phyloP scores from a whole-genome alignment of 2,888 invertebrate species.

The Drosophila prolongata region DNA sequence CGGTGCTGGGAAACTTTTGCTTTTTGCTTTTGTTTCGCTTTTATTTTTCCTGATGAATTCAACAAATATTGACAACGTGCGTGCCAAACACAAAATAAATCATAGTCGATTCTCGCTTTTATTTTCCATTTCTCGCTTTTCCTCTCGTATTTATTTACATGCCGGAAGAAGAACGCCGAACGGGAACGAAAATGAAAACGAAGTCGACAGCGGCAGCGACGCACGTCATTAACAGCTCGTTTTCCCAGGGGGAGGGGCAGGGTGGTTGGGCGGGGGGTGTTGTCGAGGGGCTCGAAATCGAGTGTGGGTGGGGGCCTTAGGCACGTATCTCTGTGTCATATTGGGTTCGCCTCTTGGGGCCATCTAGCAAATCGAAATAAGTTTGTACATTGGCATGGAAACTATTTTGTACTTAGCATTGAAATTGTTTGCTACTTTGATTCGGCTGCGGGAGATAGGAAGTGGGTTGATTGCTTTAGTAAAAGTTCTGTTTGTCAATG shows the following conservation, averaged over 20 bases:
- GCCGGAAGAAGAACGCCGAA: slow-evolving; percentile 67
- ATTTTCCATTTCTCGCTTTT: slow-evolving; percentile 31
- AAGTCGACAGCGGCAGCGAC: slow-evolving; percentile 42
- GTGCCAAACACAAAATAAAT: slow-evolving; percentile 75
- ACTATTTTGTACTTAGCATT: slow-evolving; percentile 49
- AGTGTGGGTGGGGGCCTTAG: slow-evolving; percentile 23
- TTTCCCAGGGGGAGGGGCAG: slow-evolving; percentile 8
- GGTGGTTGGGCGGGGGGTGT: slow-evolving; percentile 8
- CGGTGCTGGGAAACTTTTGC: slow-evolving; percentile 12
- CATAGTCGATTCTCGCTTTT: slow-evolving; percentile 56
- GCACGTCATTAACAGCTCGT: slow-evolving; percentile 70
- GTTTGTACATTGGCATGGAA: slow-evolving; percentile 50
- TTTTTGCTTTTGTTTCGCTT: slow-evolving; percentile 43
- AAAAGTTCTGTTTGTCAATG: slow-evolving; percentile 18
- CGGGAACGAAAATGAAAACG: slow-evolving; percentile 45
- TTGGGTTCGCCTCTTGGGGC: slow-evolving; percentile 38
- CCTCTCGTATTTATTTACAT: slow-evolving; percentile 72
- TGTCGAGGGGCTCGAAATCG: slow-evolving; percentile 16
- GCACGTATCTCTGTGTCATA: slow-evolving; percentile 40
- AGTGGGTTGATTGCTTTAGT: slow-evolving; percentile 8
- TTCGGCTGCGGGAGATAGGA: slow-evolving; percentile 2
- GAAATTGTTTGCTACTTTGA: slow-evolving; percentile 27
- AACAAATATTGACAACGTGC: slow-evolving; percentile 77
- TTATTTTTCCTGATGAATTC: slow-evolving; percentile 66
- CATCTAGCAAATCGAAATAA: slow-evolving; percentile 49